Evolutionary conservation across 2,888 invertebrate genomes (phyloP).

Genomic region (Ormyrus labotus): DNA sequence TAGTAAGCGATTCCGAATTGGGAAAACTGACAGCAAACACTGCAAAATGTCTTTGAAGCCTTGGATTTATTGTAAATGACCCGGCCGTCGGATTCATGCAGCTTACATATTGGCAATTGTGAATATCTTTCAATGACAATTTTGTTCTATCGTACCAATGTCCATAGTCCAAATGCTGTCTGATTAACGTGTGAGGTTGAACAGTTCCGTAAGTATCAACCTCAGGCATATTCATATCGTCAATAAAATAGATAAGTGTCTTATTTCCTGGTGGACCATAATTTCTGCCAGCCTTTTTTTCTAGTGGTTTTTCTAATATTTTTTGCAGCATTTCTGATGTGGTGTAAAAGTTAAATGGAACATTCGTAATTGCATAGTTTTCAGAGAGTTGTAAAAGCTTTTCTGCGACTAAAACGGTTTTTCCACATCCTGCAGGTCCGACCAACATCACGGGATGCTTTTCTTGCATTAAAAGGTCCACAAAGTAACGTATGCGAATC

Average conservation of each 20-base stretch:
- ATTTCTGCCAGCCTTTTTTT: slow-evolving; percentile 95
- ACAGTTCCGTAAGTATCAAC: slow-evolving; percentile 95
- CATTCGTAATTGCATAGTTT: slow-evolving; percentile 91
- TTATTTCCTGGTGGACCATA: slow-evolving; percentile 97
- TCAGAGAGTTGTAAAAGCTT: slow-evolving; percentile 83
- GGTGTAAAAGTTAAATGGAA: slow-evolving; percentile 98
- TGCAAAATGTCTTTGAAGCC: slow-evolving; percentile 93
- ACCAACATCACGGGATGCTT: slow-evolving; percentile 96
- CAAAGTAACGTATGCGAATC: slow-evolving; percentile 90
- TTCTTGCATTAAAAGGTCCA: slow-evolving; percentile 92
- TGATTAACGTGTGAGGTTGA: slow-evolving; percentile 95
- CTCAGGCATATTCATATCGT: slow-evolving; percentile 99
- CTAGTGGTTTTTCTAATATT: slow-evolving; percentile 94
- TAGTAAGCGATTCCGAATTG: slow-evolving; percentile 87
- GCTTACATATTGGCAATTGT: slow-evolving; percentile 97
- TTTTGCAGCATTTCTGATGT: slow-evolving; percentile 95
- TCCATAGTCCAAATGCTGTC: slow-evolving; percentile 96
- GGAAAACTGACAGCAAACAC: slow-evolving; percentile 92
- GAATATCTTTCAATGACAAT: slow-evolving; percentile 93
- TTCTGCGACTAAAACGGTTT: slow-evolving; percentile 85
- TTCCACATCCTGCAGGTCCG: slow-evolving; percentile 94
- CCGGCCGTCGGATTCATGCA: slow-evolving; percentile 99
- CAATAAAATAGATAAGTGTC: slow-evolving; percentile 94
- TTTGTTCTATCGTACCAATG: slow-evolving; percentile 97
- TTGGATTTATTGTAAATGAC: slow-evolving; percentile 96